These are phyloP conservation scores for Leuciscus waleckii DNA, from an alignment of 2,797 vertebrate species.

Conservation along the genomic window DNA sequence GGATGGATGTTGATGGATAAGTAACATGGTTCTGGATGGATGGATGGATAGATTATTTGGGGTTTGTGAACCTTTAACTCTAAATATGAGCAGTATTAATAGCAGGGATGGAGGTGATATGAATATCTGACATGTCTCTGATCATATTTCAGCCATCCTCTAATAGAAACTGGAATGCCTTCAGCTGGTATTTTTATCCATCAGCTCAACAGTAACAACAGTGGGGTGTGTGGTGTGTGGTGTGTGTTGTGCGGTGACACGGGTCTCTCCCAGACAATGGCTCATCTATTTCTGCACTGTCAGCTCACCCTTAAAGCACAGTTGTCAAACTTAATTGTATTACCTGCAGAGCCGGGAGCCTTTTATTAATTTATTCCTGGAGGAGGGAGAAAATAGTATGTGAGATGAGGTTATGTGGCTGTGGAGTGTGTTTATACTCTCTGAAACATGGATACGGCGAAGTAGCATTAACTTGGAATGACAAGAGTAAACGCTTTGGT, in stretches of 20 bases:
- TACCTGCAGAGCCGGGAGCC: slow-evolving; percentile 74
- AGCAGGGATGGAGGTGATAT: not conserved
- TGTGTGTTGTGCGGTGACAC: slow-evolving; percentile 44
- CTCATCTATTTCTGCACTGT: slow-evolving; percentile 73
- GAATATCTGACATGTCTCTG: not conserved
- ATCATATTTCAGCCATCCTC: slow-evolving; percentile 43
- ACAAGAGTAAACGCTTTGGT: slow-evolving; percentile 72
- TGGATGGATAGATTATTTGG: not conserved
- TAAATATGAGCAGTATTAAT: not conserved
- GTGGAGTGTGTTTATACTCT: slow-evolving; percentile 73
- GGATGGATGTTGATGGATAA: no score
- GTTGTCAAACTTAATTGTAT: slow-evolving; percentile 81
- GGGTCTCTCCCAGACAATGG: slow-evolving; percentile 73
- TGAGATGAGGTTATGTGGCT: slow-evolving; percentile 67
- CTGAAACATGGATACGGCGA: slow-evolving; percentile 68
- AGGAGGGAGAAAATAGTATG: slow-evolving; percentile 62
- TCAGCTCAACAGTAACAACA: slow-evolving; percentile 49
- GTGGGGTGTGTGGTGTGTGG: not conserved
- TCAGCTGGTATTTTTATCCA: slow-evolving; percentile 65
- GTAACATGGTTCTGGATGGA: not conserved
- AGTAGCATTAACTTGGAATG: slow-evolving; percentile 75
- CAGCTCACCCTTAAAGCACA: slow-evolving; percentile 76
- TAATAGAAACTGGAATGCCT: slow-evolving; percentile 69
- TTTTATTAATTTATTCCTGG: slow-evolving; percentile 78
- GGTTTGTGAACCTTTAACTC: not conserved